Conservation (phyloP, 30 jellyfish, hydroid and myxozoan species). For the Turritopsis rubra region DNA sequence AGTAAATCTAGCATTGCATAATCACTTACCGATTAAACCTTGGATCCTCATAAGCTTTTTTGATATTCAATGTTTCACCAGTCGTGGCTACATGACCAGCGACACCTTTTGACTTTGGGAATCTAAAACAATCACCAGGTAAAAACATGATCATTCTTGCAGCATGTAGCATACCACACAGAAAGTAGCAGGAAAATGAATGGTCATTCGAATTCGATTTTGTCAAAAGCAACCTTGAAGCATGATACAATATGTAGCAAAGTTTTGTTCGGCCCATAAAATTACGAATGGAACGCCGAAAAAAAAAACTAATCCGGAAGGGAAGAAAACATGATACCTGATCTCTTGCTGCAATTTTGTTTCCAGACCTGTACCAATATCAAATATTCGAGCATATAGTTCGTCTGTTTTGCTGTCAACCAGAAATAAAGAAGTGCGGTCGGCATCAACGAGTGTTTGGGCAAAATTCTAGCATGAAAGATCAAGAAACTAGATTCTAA, state of each 20-base stretch:
- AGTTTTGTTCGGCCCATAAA: no score
- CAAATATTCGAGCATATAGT: constrained; percentile 91
- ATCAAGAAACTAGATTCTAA: not conserved
- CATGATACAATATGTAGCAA: no score
- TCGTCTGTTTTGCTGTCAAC: constrained; percentile 90
- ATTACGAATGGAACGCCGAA: no score
- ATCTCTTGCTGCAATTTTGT: constrained; percentile 92
- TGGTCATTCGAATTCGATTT: no score
- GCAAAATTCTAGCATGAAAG: constrained; percentile 66
- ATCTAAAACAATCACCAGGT: constrained; percentile 48
- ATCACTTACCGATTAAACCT: constrained; percentile 81
- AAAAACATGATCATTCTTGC: no score
- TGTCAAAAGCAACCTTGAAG: no score
- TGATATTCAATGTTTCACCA: constrained; percentile 89
- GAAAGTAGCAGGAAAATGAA: no score
- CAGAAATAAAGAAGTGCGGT: constrained; percentile 84
- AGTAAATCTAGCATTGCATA: not conserved
- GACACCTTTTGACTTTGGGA: constrained; percentile 91
- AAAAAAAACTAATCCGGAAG: no score
- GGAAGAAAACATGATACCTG: no score
- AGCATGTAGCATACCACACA: no score
- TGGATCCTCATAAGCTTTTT: constrained; percentile 89
- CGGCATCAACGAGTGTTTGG: constrained; percentile 99
- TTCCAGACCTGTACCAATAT: constrained; percentile 95
- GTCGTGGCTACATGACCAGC: constrained; percentile 99